Evolutionary conservation across 2,113 vertebrate species (phyloP), one percentile per base, ranked within the genome.

Genomic region (Rhegmatorhina hoffmannsi): DNA sequence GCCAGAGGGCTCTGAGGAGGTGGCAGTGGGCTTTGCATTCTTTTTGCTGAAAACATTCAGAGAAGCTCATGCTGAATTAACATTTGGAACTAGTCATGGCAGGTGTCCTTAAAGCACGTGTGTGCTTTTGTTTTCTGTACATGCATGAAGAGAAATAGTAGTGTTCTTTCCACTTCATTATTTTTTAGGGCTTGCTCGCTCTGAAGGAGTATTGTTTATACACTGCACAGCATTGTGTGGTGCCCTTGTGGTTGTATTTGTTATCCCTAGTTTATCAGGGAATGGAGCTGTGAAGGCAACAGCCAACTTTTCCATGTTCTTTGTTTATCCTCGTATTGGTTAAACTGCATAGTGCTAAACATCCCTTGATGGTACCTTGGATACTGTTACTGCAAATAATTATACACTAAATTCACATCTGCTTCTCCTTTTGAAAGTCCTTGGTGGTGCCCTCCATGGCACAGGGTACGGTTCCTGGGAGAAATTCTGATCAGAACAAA

Each of bases 371-470:
- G 7, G 0, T 34, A 38, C 75, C 40, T 84, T 83, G 72, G 68
- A 63, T 73, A 60, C 34, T 62, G 28, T 34, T 95, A 63, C 36
- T 93, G 49, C 50, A 83, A 85, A 73, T 85, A 85, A 62, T 88
- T 91, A 36, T 9, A 13, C 43, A n/a, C 46, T 73, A 43, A 69
- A 50, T 53, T 85, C 46, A 50, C 74, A 92, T 89, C 74, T 96
- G 91, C 21, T 64, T 3, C 24, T 92, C n/a, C 67, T 74, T 93
- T 90, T 75, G 67, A 38, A 87, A 87, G 25, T 31, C 67, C 26
- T 92, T 95, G 89, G 59, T 92, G 85, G 87, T 58, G 23, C 0
- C 3, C 50, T 95, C 94, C 91, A 62, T 80, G 88, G 85, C 49
- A 46, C 28, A 50, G 60, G 66, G 43, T 75, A n/a, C 43, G 47